Percentiles rank a stretch among this genome's conserved stretches.
These are phyloP conservation scores for Polyommatus icarus DNA, from an alignment of 2,888 invertebrate species.

Conservation along the genomic window DNA sequence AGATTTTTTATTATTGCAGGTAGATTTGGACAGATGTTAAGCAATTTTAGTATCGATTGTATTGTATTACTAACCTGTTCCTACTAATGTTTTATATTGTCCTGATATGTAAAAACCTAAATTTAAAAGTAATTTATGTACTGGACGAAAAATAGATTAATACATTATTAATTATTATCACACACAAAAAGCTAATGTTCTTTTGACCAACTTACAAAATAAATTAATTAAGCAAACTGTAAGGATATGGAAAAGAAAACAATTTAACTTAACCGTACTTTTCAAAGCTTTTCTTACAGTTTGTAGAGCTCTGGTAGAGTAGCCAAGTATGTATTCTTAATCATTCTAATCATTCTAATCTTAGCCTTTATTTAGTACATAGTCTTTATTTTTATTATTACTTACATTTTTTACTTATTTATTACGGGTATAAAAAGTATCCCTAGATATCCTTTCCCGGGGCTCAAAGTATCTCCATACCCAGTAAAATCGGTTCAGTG, in stretches of 20 bases:
- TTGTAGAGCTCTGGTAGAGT: background rate
- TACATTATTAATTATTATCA: too few relatives aligned
- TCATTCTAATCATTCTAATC: background rate
- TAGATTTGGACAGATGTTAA: constrained; percentile 61
- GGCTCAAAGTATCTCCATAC: too few relatives aligned
- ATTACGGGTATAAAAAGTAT: too few relatives aligned
- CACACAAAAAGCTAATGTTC: too few relatives aligned
- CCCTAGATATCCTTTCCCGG: too few relatives aligned
- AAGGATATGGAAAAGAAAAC: background rate
- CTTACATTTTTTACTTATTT: background rate
- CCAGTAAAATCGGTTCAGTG: too few relatives aligned
- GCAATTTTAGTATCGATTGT: constrained; percentile 5
- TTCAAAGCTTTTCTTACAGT: background rate
- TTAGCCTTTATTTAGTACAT: too few relatives aligned
- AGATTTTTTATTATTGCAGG: constrained; percentile 71
- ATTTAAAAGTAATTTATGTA: background rate
- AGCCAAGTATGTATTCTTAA: background rate
- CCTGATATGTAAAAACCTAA: background rate
- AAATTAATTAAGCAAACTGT: background rate
- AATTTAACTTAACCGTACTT: background rate
- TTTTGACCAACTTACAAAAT: too few relatives aligned
- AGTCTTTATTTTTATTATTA: background rate
- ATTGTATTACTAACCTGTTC: constrained; percentile 22
- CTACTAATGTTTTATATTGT: background rate
- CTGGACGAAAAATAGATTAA: background rate